phyloP scores from a whole-genome alignment of 2,888 invertebrate species.

The Eucriotettix oculatus region DNA sequence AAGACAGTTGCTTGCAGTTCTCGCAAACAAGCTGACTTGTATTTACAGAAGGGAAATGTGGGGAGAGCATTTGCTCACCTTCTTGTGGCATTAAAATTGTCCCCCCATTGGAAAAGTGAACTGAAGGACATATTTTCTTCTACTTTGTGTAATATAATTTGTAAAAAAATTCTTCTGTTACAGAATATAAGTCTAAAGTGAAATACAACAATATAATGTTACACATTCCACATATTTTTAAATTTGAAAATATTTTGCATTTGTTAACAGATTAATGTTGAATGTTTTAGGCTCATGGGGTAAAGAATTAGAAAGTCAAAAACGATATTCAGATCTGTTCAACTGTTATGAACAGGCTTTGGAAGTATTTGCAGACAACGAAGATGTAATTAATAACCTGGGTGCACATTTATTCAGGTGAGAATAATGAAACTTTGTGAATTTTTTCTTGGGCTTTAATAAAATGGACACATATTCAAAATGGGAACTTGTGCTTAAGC shows the following conservation, averaged over 20 bases:
- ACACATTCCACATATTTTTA: too few relatives aligned
- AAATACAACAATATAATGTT: too few relatives aligned
- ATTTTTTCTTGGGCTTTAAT: background rate
- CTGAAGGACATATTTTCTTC: slow-evolving; percentile 18
- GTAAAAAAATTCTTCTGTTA: background rate
- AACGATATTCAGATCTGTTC: slow-evolving; percentile 23
- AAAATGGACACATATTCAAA: background rate
- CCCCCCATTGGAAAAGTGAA: slow-evolving; percentile 14
- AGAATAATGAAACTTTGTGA: slow-evolving; percentile 9
- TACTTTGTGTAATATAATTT: slow-evolving; percentile 14
- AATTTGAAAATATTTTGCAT: too few relatives aligned
- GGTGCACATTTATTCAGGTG: slow-evolving; percentile 34
- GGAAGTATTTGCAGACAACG: slow-evolving; percentile 30
- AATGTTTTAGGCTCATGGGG: slow-evolving; percentile 17
- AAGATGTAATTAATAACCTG: slow-evolving; percentile 30
- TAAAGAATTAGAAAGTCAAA: slow-evolving; percentile 19
- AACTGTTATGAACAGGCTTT: slow-evolving; percentile 27
- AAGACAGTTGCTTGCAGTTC: slow-evolving; percentile 15
- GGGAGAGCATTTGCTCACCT: slow-evolving; percentile 23
- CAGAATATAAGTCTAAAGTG: background rate
- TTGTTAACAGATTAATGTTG: too few relatives aligned
- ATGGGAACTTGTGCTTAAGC: background rate
- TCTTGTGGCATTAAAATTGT: slow-evolving; percentile 19
- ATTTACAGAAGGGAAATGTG: slow-evolving; percentile 16
- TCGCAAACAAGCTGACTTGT: slow-evolving; percentile 18